phyloP scores from a whole-genome alignment of 1,140 invertebrate species.

The Trinorchestia longiramus region DNA sequence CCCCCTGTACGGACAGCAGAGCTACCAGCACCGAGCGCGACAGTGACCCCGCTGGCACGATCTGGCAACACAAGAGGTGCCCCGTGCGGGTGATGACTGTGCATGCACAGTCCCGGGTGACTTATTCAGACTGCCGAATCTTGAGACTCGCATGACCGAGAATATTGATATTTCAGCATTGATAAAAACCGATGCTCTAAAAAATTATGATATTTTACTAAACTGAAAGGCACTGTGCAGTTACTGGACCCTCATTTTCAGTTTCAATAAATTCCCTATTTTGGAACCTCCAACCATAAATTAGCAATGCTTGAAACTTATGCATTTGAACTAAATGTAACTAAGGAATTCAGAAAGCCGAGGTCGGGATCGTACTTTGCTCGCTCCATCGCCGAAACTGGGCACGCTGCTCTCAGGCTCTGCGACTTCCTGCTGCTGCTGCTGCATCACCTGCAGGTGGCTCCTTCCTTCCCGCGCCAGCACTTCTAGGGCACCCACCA shows the following conservation, averaged over 20 bases:
- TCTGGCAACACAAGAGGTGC: neutral
- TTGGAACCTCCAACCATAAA: too few relatives aligned
- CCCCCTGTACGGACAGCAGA: slow-evolving; percentile 23
- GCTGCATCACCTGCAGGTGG: slow-evolving; percentile 20
- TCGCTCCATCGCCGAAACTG: neutral
- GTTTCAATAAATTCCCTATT: too few relatives aligned
- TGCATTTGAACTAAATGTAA: neutral
- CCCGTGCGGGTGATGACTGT: too few relatives aligned
- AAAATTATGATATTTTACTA: too few relatives aligned
- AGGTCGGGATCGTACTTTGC: neutral
- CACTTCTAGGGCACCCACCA: slow-evolving; percentile 14
- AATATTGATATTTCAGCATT: too few relatives aligned
- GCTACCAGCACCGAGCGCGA: slow-evolving; percentile 8
- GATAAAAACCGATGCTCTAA: too few relatives aligned
- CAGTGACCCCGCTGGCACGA: neutral
- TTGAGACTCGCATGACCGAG: too few relatives aligned
- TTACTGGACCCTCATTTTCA: too few relatives aligned
- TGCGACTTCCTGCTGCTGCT: slow-evolving; percentile 33
- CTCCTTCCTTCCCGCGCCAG: slow-evolving; percentile 38
- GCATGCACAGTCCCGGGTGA: too few relatives aligned
- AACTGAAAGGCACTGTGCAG: too few relatives aligned
- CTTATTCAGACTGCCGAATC: too few relatives aligned
- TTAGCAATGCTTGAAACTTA: too few relatives aligned
- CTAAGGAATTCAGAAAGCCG: neutral
- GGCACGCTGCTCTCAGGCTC: slow-evolving; percentile 39